Evolutionary conservation across 2,888 invertebrate genomes (phyloP).

Genomic region (Frankliniella intonsa): DNA sequence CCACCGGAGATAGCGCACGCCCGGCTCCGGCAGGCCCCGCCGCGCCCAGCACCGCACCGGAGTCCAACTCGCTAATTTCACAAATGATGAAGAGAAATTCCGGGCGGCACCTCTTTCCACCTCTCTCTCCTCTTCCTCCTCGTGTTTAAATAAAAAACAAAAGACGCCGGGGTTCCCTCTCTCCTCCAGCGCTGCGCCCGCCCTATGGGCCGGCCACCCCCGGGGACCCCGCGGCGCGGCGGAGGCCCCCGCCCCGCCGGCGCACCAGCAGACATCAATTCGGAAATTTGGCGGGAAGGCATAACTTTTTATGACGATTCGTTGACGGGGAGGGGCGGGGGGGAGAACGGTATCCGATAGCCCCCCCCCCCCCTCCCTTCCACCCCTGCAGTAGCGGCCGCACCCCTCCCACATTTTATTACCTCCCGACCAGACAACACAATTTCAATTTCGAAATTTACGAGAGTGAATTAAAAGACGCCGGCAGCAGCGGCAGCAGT

Average conservation of each 20-base stretch:
- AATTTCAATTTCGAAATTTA: slow-evolving; percentile 23
- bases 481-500: background rate
- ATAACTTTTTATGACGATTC: slow-evolving; percentile 27
- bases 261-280: slow-evolving; percentile 9
- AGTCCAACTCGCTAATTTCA: no score
- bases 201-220: background rate
- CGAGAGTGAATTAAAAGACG: background rate
- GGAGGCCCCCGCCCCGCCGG: background rate
- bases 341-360: background rate
- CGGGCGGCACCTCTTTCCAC: no score
- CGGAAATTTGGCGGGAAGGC: slow-evolving; percentile 3
- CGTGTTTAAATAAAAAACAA: background rate
- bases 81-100: no score
- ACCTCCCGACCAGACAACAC: background rate
- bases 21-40: no score
- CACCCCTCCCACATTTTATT: background rate
- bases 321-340: background rate
- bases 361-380: background rate
- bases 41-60: no score
- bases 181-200: background rate
- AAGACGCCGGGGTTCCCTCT: no score
- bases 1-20: no score
- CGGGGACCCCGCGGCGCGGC: background rate
- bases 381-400: background rate
- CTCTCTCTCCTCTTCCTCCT: no score